Evolutionary conservation across 2,888 invertebrate species (phyloP), one percentile per base, ranked within the genome.

Genomic region (Lacanobia wlatinum): DNA sequence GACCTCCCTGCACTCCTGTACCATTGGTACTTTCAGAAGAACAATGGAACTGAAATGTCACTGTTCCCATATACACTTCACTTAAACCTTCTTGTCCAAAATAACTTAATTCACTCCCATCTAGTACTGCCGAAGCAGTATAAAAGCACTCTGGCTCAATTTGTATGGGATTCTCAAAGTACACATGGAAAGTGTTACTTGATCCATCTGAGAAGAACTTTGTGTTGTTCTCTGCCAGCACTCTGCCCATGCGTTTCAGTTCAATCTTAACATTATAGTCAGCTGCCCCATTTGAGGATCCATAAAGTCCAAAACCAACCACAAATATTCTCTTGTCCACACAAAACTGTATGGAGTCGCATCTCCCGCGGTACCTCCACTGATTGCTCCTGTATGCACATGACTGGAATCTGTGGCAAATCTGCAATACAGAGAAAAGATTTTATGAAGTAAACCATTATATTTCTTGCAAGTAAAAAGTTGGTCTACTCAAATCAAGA

Each of bases 11-110:
- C 7, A 99, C 99, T 12, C 99, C 99, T 1, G 99, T 99, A 62
- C 99, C 99, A 89, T 99, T 99, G 70, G 99, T 99, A 95, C 99
- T 99, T 92, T 99, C 99, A 9, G 99, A 98, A 67, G 99, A 99
- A 94, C 99, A 99, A 94, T 99, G 99, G 95, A 99, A 99, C 95
- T 99, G 99, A 96, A 99, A 99, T 80, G 98, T 99, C 72, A 99
- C 99, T 90, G 98, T 98, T 7, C 99, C 99, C 92, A 98, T 98
- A 70, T 98, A 98, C 58, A 99, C 98, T 94, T 99, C 99, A 88
- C 98, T 98, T 97, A 99, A 97, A 34, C 99, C 99, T 94, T 99
- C 99, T 93, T 99, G 99, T 9, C 99, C 99, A 93, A 99, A 99
- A 94, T 99, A 99, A 95, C 99, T 99, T 84, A 99, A 95, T 92